Evolutionary conservation across 2,888 invertebrate species (phyloP), one percentile per base, ranked within the genome.

Genomic region (Cephus pulcher): DNA sequence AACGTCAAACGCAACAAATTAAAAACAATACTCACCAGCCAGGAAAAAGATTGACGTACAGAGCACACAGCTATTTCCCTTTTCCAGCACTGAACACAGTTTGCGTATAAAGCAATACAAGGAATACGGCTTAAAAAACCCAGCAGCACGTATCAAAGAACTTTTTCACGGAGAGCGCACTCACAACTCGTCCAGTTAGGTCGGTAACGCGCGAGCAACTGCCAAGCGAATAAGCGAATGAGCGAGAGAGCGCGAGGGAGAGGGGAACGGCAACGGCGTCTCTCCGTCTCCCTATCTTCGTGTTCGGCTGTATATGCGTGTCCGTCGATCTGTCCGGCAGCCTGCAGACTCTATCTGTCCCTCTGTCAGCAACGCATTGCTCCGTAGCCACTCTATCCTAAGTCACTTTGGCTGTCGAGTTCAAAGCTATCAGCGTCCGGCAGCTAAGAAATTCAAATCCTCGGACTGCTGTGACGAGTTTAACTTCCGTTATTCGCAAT

Each of bases 191-290:
- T 88, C 89, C 88, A 88, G 86, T 87, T 86, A 81, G 87, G 85
- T 89, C 87, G 89, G 89, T 86, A 88, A 89, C 90, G 89, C 90
- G 89, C 90, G 88, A 89, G 87, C 88, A 86, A 90, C 90, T 90
- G 88, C 82, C 87, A 80, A 84, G 83, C 81, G 75, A 34, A 12
- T 32, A 34, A 32, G 74, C 34, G 35, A 82, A 77, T n/a, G 56
- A 77, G 73, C 74, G 37, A 73, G 12, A 35, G 75, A 30, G 75
- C 75, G 69, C 70, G 34, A 69, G 70, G 56, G 69, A 75, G 34
- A 40, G 71, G 33, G 32, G 75, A 34, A 34, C 35, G 34, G 33
- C 2, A n/a, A 69, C 73, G 75, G 70, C 79, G 40, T 75, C 74
- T 77, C 32, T 70, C 33, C 70, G 70, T 30, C 70, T 33, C 70